phyloP scores from a whole-genome alignment of 2,797 vertebrate genomes.

The Sylvilagus floridanus region DNA sequence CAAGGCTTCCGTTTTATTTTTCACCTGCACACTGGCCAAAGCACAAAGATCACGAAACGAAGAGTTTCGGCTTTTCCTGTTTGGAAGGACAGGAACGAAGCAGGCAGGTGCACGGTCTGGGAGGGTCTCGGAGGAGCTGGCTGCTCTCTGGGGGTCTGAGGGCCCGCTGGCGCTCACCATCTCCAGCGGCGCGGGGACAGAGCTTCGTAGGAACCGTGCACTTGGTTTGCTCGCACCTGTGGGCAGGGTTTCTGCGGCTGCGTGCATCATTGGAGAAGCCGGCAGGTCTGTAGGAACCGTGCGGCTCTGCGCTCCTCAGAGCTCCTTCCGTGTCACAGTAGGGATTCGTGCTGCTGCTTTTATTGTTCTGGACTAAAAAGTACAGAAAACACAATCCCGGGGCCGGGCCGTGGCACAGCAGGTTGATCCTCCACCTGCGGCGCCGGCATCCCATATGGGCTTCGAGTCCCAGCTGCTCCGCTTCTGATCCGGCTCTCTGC shows the following conservation, averaged over 20 bases:
- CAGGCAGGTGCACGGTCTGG: too few relatives aligned
- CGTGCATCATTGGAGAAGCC: not conserved
- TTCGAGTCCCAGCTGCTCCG: too few relatives aligned
- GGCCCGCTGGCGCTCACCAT: too few relatives aligned
- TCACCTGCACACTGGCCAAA: not conserved
- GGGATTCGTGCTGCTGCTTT: not conserved
- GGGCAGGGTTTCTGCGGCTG: not conserved
- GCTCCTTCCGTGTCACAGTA: not conserved
- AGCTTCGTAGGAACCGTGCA: not conserved
- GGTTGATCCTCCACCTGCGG: too few relatives aligned
- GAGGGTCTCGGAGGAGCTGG: too few relatives aligned
- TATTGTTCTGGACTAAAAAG: slow-evolving; percentile 28
- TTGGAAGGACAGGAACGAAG: not conserved
- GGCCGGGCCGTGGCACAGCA: too few relatives aligned
- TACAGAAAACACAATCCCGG: not conserved
- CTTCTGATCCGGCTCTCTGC: too few relatives aligned
- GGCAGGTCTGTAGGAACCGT: not conserved
- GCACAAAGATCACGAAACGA: not conserved
- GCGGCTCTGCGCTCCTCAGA: not conserved
- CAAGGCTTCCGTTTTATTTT: not conserved
- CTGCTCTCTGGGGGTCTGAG: too few relatives aligned
- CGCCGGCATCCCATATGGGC: too few relatives aligned
- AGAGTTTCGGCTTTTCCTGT: not conserved
- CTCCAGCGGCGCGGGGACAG: too few relatives aligned
- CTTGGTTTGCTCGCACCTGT: not conserved